A percentile compares a stretch with the other conserved stretches of the same genome.
These are phyloP conservation scores for Yponomeuta plumbellus DNA, from an alignment of 2,888 invertebrate species.

Conservation along the genomic window DNA sequence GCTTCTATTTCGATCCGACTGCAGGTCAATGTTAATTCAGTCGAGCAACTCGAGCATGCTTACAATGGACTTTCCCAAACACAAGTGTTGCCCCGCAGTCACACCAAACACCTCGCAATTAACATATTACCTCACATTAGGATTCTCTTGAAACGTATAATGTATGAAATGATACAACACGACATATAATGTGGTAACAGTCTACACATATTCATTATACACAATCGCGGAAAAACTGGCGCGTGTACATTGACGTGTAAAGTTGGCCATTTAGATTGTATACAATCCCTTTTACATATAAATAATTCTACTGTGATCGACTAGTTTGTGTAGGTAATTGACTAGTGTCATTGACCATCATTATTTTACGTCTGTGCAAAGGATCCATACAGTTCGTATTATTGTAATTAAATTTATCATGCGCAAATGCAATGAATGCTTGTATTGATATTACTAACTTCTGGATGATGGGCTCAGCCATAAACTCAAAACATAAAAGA, in stretches of 20 bases:
- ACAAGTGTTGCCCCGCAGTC: neutral
- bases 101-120: neutral
- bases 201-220: neutral
- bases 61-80: slow-evolving; percentile 7
- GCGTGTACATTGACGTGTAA: neutral
- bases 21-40: slow-evolving; percentile 18
- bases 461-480: neutral
- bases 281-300: neutral
- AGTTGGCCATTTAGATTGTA: neutral
- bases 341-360: neutral
- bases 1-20: slow-evolving; percentile 28
- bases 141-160: neutral
- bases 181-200: slow-evolving; percentile 2
- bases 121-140: slow-evolving; percentile 9
- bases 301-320: too few relatives aligned
- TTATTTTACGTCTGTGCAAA: neutral
- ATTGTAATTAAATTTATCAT: too few relatives aligned
- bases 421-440: too few relatives aligned
- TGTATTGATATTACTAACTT: neutral
- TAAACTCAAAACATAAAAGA: neutral
- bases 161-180: neutral
- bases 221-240: slow-evolving; percentile 3
- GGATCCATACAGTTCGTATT: too few relatives aligned
- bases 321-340: too few relatives aligned
- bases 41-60: slow-evolving; percentile 12